Evolutionary conservation across 2,797 vertebrate species (phyloP), one percentile per base, ranked within the genome.

Genomic region (Liparis tanakae): DNA sequence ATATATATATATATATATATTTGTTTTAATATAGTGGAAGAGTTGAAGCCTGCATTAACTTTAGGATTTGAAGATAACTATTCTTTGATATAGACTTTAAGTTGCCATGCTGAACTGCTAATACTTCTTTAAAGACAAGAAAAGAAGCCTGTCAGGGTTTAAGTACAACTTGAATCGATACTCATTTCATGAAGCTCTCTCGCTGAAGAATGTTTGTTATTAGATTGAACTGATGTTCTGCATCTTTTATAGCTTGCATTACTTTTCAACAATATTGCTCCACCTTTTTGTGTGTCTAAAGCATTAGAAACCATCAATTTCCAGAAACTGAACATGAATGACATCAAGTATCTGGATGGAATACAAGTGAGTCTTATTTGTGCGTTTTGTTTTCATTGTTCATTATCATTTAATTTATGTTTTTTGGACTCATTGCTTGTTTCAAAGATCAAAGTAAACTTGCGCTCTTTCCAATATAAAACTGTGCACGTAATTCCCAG

Each of bases 261-360:
- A 30, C 4, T 58, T 54, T 0, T 15, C 43, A 33, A 69, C 9
- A 53, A 12, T 50, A 20, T 10, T 67, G 17, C 22, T 81, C 4
- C 48, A 2, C 9, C 10, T 15, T 14, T 62, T 39, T 36, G n/a
- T 36, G 25, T 63, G 2, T 67, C 20, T 60, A 7, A 80, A 99
- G 97, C 84, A 6, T 76, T 99, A 83, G 92, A 95, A 85, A 95
- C 97, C 50, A 82, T 98, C 67, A 98, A 99, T 75, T 95, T 97
- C 41, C 93, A 96, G 76, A 94, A 91, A 50, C 72, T 97, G 70
- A 88, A 90, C 15, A 73, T n/a, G 0, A 66, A 88, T 50, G 78
- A 90, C 4, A 80, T 96, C 80, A 82, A 82, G 2, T 87, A 93
- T 65, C 90, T 98, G 79, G 90, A 94, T 34, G 65, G 51, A n/a